Percentiles rank a stretch among this genome's conserved stretches.
Evolutionary conservation across 2,113 vertebrate species (phyloP).

Genomic region (Bufo bufo): DNA sequence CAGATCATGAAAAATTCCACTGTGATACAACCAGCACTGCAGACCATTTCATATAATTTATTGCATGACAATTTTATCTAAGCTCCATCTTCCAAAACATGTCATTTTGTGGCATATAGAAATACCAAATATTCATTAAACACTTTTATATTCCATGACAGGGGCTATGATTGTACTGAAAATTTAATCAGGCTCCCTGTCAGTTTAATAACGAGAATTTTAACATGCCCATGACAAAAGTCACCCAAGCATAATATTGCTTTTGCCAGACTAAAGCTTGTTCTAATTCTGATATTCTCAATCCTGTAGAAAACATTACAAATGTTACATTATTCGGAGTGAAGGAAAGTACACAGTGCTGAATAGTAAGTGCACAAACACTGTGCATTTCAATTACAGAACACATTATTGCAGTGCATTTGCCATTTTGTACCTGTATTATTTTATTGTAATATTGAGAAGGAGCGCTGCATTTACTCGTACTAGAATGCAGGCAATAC

Average conservation of each 20-base stretch:
- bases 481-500: constrained; percentile 72
- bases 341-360: constrained; percentile 8
- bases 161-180: constrained; percentile 65
- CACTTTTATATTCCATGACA: constrained; percentile 64
- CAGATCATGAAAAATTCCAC: neutral
- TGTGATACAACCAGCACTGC: neutral
- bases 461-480: constrained; percentile 72
- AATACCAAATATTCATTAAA: constrained; percentile 69
- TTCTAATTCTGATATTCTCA: constrained; percentile 62
- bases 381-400: constrained; percentile 58
- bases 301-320: constrained; percentile 62
- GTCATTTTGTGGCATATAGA: constrained; percentile 60
- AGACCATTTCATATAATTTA: constrained; percentile 23
- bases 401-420: constrained; percentile 54
- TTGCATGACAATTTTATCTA: constrained; percentile 27
- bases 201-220: constrained; percentile 67
- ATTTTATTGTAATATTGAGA: constrained; percentile 41
- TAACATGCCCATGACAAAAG: constrained; percentile 65
- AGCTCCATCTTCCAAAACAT: constrained; percentile 55
- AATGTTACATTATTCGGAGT: constrained; percentile 53
- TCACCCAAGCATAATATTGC: constrained; percentile 66
- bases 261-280: constrained; percentile 66
- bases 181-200: constrained; percentile 69
- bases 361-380: constrained; percentile 21
- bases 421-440: constrained; percentile 11